Evolutionary conservation across 2,797 vertebrate genomes (phyloP), one percentile per base, ranked within the genome.

Genomic region (Hypotaenidia okinawae): DNA sequence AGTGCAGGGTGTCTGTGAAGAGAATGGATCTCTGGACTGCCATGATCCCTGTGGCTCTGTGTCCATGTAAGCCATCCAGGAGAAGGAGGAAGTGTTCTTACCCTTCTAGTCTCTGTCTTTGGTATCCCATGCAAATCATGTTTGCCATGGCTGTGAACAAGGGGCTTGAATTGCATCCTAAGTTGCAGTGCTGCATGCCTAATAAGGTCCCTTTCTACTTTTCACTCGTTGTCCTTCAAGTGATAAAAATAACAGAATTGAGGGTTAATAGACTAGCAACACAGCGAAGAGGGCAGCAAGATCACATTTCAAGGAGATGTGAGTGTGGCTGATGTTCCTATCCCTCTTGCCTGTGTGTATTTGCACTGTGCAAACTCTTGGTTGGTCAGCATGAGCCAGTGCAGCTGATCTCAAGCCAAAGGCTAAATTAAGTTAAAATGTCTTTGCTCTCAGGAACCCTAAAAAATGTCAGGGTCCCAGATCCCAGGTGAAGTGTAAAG

Each of bases 331-430:
- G 28, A 21, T 10, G 10, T 43, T 67, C 63, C 33, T 57, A 1
- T 11, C 54, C 30, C 27, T 5, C 5, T n/a, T 79, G 32, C 2
- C 8, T 67, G 2, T 5, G 4, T 0, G 2, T 41, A 30, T 64
- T 64, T 61, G 49, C 12, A 7, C 19, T 3, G 2, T 6, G 35
- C 59, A 52, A 80, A 69, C 8, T 14, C 2, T 37, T 37, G 37
- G 2, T 37, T 35, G 59, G 47, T 30, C 87, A 79, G 58, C 51
- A 27, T 0, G 0, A 82, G 62, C 18, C 47, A 39, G 45, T 12
- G 47, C 66, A 59, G 54, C 39, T 78, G 74, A 75, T 68, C 33
- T 78, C 39, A 54, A 89, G 43, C 18, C 70, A 82, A 95, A 84
- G 27, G 15, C 43, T 67, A 73, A 91, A 49, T 39, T 49, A 74